Base-by-base conservation (phyloP, 1,140 invertebrate genomes). In the Diachasma alloeum region DNA sequence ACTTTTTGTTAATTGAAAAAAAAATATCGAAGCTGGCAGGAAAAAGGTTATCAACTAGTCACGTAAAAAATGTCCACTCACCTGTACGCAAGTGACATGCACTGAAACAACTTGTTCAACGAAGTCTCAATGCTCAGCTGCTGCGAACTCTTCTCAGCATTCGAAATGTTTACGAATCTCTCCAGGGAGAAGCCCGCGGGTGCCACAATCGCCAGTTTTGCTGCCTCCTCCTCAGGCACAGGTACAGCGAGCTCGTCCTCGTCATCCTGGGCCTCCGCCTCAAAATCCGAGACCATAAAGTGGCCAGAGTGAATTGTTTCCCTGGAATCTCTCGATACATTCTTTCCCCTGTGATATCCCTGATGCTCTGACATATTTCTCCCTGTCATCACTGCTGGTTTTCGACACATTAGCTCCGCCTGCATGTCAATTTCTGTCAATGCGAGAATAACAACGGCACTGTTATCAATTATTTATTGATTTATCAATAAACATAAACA, bases 281-380 rank as follows among this genome's bases (percentile, higher is more conserved):
- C 97, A 90, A 99, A 97, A 87, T 97, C 94, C 63, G 97, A 98
- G 48, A 99, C 94, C 98, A 99, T 99, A 89, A 99, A 99, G 88
- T 99, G 97, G 22, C 98, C 98, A 82, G 97, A 98, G 88, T 99
- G 97, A 82, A 99, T 99, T 0, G 94, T 93, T 87, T 97, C 96
- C 22, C 88, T 80, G 9, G 84, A 83, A 66, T 88, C 87, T 3
- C 81, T 82, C 11, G 68, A 9, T 26, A 79, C 72, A 72, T 81
- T 17, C 67, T 81, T 79, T 0, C 74, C 11, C 13, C 63, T 75
- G 71, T 83, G 81, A 72, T 80, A 81, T 69, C 66, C 42, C 11
- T 46, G 72, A 46, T 63, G 68, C 56, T 13, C 56, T 66, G 72
- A 80, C 68, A 70, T 79, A 56, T 42, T 78, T 81, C 72, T 79